Base-by-base conservation (phyloP, 2,113 vertebrate species). In the Mastomys natalensis region DNA sequence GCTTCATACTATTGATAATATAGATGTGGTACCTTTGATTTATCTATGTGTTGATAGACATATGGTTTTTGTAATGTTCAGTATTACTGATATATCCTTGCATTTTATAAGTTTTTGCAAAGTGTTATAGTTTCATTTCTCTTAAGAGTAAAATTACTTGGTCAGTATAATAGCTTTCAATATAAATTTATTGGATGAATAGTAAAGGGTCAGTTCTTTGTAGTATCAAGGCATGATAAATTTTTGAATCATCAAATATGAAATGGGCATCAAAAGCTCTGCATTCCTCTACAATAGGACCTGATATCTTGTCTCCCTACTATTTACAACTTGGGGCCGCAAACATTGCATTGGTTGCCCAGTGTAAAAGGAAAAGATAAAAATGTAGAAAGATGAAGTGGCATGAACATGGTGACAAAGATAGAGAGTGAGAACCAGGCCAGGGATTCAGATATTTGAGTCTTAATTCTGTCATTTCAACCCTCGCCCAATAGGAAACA, bases 401-500 rank as follows among this genome's bases (percentile, higher is more conserved):
- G 34, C 2, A 9, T 77, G 55, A 68, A 73, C n/a, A 62, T 0
- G 0, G 17, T 74, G 91, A 87, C 68, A 68, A 64, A 73, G 72
- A 91, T 31, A n/a, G 60, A 80, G 24, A 3, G 15, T 77, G 48
- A 94, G 64, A 87, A 85, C 22, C 66, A 12, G 64, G 64, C 34
- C 43, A 72, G 87, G 12, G 55, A 53, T 80, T 87, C 58, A 74
- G 70, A 64, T 70, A 87, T 37, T 16, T 64, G 31, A 81, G 64
- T 93, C 34, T 96, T 94, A 78, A 91, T 96, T 90, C 70, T 93
- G 3, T 85, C 34, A 60, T 37, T 87, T 90, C 37, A 80, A 11
- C 66, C 84, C 13, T 94, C 66, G 68, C 40, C 48, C 68, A 78
- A 62, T 80, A 93, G 73, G 62, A 95, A 93, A 77, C 16, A 70